phyloP scores from a whole-genome alignment of 2,888 invertebrate species.

The Eilema depressum region DNA sequence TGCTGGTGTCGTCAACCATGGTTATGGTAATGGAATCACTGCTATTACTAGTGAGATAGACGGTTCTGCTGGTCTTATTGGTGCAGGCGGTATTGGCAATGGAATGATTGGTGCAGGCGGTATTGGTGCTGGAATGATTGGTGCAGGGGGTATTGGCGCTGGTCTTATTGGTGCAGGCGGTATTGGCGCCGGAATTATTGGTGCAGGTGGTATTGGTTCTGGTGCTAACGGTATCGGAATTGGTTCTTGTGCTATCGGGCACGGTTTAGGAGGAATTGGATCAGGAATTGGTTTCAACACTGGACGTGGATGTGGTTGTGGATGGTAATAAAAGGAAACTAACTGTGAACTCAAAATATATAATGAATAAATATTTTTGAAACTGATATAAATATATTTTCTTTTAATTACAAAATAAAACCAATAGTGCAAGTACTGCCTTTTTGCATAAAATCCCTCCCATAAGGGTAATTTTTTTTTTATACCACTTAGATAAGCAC shows the following conservation, averaged over 20 bases:
- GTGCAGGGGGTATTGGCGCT: too few relatives aligned
- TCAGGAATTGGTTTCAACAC: neutral
- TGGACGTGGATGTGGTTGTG: slow-evolving; percentile 4
- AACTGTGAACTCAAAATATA: neutral
- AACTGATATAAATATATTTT: neutral
- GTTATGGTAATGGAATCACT: slow-evolving; percentile 48
- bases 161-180: neutral
- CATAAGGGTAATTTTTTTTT: too few relatives aligned
- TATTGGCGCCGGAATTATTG: neutral
- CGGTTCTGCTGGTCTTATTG: neutral
- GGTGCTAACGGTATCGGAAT: neutral
- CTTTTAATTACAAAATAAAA: neutral
- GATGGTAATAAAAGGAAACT: neutral
- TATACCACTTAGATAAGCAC: too few relatives aligned
- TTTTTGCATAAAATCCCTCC: too few relatives aligned
- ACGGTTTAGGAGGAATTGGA: neutral
- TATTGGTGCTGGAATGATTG: neutral
- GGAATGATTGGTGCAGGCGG: neutral
- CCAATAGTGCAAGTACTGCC: too few relatives aligned
- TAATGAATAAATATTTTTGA: neutral
- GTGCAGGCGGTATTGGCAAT: neutral
- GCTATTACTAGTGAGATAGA: slow-evolving; percentile 11
- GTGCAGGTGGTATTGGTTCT: neutral
- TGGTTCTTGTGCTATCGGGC: neutral
- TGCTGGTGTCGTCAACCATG: slow-evolving; percentile 48